Base-by-base conservation (phyloP, 1,140 invertebrate genomes). In the Stegodyphus dumicola region DNA sequence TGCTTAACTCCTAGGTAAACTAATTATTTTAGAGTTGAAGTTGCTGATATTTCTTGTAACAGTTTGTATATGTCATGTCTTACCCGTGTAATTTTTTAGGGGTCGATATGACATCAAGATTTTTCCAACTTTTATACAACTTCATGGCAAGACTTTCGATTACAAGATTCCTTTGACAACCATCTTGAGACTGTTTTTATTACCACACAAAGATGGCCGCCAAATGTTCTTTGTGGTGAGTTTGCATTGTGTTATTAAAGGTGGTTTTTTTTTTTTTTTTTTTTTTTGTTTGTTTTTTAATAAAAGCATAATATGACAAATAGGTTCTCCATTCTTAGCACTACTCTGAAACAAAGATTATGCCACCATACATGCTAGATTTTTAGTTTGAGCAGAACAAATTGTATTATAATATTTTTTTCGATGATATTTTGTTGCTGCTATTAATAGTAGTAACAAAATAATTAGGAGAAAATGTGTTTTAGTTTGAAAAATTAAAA, bases 21-120 rank as follows among this genome's bases (percentile, higher is more conserved):
- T 54, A 6, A 11, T 71, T 65, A 65, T 53, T 33, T 67, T 33
- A 15, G 18, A 17, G 15, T 52, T 0, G 6, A 18, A 11, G 5
- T 33, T 56, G 6, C 7, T 65, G 15, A 48, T 56, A 66, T 78
- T 9, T 64, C 13, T 85, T 53, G 6, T 7, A 73, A 13, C n/a
- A 13, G 7, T 76, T 48, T 10, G 17, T 33, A 48, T n/a, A 17
- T 53, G 15, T n/a, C 69, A 17, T 52, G 18, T 67, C n/a, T 60
- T 48, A 60, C 15, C 64, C 17, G 64, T 71, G 53, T 54, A 11
- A 67, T 86, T 77, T 83, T 89, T 89, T 91, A 97, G 96, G 92
- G 99, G 99, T 94, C 97, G 99, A 87, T 99, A 99, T 90, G 99
- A 99, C 90, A 98, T 99, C 91, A 99, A 99, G 92, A 95, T 99